Conservation (phyloP, 2,797 vertebrate genomes). For the Pseudotriccus pelzelni region DNA sequence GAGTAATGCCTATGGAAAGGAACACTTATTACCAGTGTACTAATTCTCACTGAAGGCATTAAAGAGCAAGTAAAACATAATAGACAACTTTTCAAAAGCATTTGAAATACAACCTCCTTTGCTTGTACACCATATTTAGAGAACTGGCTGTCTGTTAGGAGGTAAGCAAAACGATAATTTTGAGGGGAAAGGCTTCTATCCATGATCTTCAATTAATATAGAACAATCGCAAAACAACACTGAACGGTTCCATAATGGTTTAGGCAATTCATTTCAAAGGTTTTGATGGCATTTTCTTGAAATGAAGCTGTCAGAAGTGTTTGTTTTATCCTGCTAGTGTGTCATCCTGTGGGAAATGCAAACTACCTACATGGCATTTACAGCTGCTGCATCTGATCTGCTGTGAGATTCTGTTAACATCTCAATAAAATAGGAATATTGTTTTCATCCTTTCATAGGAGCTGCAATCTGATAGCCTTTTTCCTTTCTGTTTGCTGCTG, state of each 20-base stretch:
- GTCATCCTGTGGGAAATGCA: background rate
- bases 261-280: background rate
- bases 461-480: background rate
- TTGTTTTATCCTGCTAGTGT: background rate
- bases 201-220: background rate
- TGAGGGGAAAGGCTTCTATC: background rate
- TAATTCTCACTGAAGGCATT: background rate
- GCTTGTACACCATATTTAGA: background rate
- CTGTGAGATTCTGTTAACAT: background rate
- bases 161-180: background rate
- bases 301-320: constrained; percentile 15
- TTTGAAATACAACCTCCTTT: background rate
- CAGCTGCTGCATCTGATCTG: background rate
- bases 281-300: background rate
- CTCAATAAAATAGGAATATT: background rate
- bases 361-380: background rate
- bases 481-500: background rate
- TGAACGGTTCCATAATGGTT: background rate
- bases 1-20: background rate
- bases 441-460: background rate
- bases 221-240: background rate
- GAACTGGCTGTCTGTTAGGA: background rate
- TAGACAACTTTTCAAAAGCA: background rate
- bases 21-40: background rate
- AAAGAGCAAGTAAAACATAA: background rate